phyloP scores from a whole-genome alignment of 1,140 invertebrate genomes.

The Zaprionus davidi region DNA sequence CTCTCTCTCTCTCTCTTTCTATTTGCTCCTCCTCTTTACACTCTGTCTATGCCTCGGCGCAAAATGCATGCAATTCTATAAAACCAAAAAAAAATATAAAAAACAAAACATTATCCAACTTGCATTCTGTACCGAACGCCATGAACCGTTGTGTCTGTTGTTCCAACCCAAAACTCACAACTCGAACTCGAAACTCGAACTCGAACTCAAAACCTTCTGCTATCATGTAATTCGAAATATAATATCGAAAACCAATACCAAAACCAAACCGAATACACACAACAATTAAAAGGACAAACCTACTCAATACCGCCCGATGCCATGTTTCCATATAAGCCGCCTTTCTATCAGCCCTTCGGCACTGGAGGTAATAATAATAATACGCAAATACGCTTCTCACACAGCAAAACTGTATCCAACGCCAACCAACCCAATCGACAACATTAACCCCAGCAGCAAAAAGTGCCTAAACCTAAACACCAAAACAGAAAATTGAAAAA shows the following conservation, averaged over 20 bases:
- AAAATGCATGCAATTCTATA: conserved; percentile 72
- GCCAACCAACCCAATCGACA: conserved; percentile 48
- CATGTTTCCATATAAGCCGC: conserved; percentile 85
- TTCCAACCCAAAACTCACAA: conserved; percentile 38
- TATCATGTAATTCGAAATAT: conserved; percentile 71
- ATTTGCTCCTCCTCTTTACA: conserved; percentile 67
- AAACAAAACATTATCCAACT: conserved; percentile 17
- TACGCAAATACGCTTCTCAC: conserved; percentile 61
- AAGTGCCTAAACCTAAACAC: conserved; percentile 51
- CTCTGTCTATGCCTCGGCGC: conserved; percentile 64
- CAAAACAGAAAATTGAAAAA: conserved; percentile 18
- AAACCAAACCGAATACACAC: conserved; percentile 22
- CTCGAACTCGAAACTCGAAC: conserved; percentile 5
- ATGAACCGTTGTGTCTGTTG: conserved; percentile 59
- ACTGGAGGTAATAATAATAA: conserved; percentile 84
- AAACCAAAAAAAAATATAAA: conserved; percentile 32
- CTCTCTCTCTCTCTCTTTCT: conserved; percentile 69
- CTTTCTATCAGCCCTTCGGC: conserved; percentile 85
- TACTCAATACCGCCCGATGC: conserved; percentile 86
- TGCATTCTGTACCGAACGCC: conserved; percentile 75
- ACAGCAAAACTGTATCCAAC: conserved; percentile 27
- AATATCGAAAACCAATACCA: conserved; percentile 34
- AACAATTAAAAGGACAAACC: conserved; percentile 86
- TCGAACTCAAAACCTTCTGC: conserved; percentile 45
- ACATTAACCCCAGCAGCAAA: conserved; percentile 57